Base-by-base conservation (phyloP, 2,797 vertebrate species). In the Loris lydekkerianus region DNA sequence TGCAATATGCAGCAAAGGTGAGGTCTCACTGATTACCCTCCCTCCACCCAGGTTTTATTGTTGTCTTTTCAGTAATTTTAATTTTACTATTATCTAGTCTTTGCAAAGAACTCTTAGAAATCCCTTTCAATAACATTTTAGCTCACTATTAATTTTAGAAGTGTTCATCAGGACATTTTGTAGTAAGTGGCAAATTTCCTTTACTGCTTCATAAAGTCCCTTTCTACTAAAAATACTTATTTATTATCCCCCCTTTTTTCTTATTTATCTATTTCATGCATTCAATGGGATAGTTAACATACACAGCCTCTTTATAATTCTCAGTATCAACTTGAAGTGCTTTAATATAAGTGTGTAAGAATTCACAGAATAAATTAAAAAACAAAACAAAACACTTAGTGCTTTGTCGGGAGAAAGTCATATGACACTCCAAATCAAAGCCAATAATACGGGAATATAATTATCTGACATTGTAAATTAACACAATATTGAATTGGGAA, bases 371-470 rank as follows among this genome's bases (percentile, higher is more conserved):
- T 46, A 93, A 86, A 49, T 5, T 69, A 86, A 85, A 95, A 69
- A 85, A 46, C 8, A 46, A 46, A 46, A 8, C 8, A 46, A 82
- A 49, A 3, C 17, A 53, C 15, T 78, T 72, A 95, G 31, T 93
- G 7, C 1, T 97, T 97, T 97, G 43, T n/a, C 96, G 53, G 31
- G 25, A 97, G n/a, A 97, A 29, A 93, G 89, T 27, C 95, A 93
- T 49, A 53, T 86, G 13, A n/a, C 23, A 73, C 77, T 95, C 37
- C 93, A 67, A 97, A 92, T 31, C 0, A 25, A 46, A 96, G 40
- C 46, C 93, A 96, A 21, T 72, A 73, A 80, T 13, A 95, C 93
- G 95, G 25, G 69, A 73, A 80, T 13, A 95, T 88, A 96, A 97
- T 34, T 86, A 5, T 63, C 34, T 65, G 7, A 86, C 86, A 46